Evolutionary conservation across 2,888 invertebrate genomes (phyloP).

Genomic region (Cantharis flavilabris): DNA sequence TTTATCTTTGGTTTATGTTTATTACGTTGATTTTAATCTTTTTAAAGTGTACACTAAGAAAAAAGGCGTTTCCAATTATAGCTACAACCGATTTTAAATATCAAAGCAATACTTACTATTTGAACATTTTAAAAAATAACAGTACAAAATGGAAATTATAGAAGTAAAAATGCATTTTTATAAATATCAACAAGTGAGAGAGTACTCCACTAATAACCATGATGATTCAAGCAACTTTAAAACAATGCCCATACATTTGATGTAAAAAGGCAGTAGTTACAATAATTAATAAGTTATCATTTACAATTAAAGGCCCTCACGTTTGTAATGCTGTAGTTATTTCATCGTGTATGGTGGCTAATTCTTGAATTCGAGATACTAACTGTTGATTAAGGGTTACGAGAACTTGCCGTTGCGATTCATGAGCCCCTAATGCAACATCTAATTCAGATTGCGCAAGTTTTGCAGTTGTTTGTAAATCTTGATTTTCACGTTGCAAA

Average conservation of each 20-base stretch:
- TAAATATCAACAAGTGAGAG: constrained; percentile 12
- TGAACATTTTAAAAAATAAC: not conserved
- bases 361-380: constrained; percentile 77
- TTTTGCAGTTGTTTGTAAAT: constrained; percentile 69
- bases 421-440: constrained; percentile 77
- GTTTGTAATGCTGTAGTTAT: constrained; percentile 79
- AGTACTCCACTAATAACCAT: constrained; percentile 15
- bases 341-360: constrained; percentile 83
- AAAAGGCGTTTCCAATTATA: not conserved
- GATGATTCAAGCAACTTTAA: constrained; percentile 19
- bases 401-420: constrained; percentile 79
- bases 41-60: not conserved
- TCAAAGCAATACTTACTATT: not conserved
- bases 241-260: constrained; percentile 16
- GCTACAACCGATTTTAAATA: not conserved
- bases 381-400: constrained; percentile 83
- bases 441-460: constrained; percentile 80
- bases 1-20: not conserved
- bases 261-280: constrained; percentile 7
- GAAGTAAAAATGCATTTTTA: constrained; percentile 21
- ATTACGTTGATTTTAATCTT: not conserved
- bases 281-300: constrained; percentile 8
- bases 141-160: constrained; percentile 19
- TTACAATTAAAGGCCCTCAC: constrained; percentile 38
- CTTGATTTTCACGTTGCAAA: constrained; percentile 68